These are phyloP conservation scores for Gadus macrocephalus DNA, from an alignment of 2,113 vertebrate genomes.

Conservation along the genomic window DNA sequence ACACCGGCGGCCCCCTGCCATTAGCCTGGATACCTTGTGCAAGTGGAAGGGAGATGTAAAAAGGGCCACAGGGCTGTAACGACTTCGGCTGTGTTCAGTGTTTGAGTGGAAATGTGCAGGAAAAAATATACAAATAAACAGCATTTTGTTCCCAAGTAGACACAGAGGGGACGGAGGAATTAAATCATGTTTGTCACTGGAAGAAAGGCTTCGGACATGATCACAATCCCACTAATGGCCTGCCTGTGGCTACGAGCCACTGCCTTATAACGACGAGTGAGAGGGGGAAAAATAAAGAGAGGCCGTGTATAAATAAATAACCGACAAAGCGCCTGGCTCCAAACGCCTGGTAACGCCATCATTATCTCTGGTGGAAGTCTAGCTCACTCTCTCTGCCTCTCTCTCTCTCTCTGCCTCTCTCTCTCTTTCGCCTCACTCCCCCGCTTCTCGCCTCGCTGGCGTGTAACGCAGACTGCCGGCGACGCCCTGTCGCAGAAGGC, in stretches of 20 bases:
- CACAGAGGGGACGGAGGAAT: constrained; percentile 21
- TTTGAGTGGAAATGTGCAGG: background rate
- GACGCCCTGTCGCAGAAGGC: background rate
- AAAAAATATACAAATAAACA: background rate
- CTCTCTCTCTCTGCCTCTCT: background rate
- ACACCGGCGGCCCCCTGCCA: constrained; percentile 29
- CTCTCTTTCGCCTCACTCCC: constrained; percentile 5
- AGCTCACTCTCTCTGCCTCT: background rate
- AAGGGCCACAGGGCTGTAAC: constrained; percentile 37
- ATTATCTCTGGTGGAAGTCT: constrained; percentile 6
- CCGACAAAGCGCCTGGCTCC: constrained; percentile 2
- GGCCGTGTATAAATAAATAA: background rate
- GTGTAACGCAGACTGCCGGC: no score
- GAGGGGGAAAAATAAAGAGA: no score
- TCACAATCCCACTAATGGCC: constrained; percentile 43
- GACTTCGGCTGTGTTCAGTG: constrained; percentile 15
- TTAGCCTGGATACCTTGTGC: constrained; percentile 16
- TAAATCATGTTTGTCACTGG: constrained; percentile 43
- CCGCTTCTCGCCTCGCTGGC: constrained; percentile 3
- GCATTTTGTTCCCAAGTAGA: constrained; percentile 28
- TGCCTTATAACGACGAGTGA: constrained; percentile 14
- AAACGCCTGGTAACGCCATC: constrained; percentile 8
- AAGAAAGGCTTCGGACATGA: constrained; percentile 33
- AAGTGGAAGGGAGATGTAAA: constrained; percentile 33
- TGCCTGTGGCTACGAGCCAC: constrained; percentile 40